A percentile compares a stretch with the other conserved stretches of the same genome.
These are phyloP conservation scores for Mesembrinibis cayennensis DNA, from an alignment of 2,113 vertebrate species.

Conservation along the genomic window DNA sequence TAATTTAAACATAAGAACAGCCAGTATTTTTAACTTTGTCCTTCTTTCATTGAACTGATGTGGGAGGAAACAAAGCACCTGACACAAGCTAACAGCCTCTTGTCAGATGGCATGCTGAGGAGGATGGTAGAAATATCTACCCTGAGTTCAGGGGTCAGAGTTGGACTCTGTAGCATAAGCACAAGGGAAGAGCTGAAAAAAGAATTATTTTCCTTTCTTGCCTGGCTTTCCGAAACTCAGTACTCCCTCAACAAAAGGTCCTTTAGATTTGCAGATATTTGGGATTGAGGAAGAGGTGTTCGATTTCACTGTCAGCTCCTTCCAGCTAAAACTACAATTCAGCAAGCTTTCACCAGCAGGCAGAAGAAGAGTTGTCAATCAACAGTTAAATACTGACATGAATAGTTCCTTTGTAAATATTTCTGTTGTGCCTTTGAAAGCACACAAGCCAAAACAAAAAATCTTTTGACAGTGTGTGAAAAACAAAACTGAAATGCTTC, in stretches of 20 bases:
- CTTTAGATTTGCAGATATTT: not conserved
- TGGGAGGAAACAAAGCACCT: not conserved
- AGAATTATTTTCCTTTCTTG: not conserved
- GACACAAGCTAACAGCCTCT: not conserved
- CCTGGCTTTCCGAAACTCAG: not conserved
- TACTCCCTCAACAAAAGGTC: not conserved
- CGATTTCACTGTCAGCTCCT: not conserved
- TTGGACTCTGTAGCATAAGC: not conserved
- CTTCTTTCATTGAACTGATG: not conserved
- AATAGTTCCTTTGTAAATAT: constrained; percentile 43
- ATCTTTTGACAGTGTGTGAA: constrained; percentile 21
- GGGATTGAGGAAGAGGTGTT: not conserved
- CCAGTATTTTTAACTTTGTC: not conserved
- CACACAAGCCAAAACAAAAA: constrained; percentile 37
- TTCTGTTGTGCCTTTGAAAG: constrained; percentile 30
- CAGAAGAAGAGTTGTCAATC: not conserved
- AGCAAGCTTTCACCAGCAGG: not conserved
- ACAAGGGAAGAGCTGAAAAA: not conserved
- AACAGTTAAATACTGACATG: constrained; percentile 4
- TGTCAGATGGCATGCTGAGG: not conserved
- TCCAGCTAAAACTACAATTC: not conserved
- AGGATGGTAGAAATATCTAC: not conserved
- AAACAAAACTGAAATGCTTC: constrained; percentile 38
- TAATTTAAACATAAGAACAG: not conserved
- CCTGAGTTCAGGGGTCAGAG: not conserved